Evolutionary conservation across 2,888 invertebrate genomes (phyloP).

Genomic region (Sminthurides aquaticus): DNA sequence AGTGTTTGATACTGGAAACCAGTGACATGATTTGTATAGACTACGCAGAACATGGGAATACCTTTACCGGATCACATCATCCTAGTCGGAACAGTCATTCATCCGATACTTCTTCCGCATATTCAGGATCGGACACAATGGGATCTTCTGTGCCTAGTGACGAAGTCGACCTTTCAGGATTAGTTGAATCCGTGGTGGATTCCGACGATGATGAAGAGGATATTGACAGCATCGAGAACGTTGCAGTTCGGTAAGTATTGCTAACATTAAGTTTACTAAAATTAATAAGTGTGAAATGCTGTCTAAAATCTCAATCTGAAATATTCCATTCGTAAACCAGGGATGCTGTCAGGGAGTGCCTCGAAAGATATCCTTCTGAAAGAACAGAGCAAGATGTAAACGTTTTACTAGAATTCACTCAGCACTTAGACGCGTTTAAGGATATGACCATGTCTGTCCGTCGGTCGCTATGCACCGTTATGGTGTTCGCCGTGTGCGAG

Average conservation of each 20-base stretch:
- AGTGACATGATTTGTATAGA: conserved; percentile 65
- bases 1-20: conserved; percentile 75
- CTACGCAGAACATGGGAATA: conserved; percentile 30
- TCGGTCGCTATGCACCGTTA: conserved; percentile 85
- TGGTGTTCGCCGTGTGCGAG: conserved; percentile 99
- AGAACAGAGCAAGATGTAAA: conserved; percentile 93
- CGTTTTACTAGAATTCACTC: conserved; percentile 90
- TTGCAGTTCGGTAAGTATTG: conserved; percentile 44
- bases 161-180: conserved; percentile 85
- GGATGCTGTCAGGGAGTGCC: conserved; percentile 91
- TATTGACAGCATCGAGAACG: conserved; percentile 72
- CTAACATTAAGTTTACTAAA: no score
- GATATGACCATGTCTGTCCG: conserved; percentile 94
- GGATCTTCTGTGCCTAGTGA: conserved; percentile 49
- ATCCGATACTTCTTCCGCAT: conserved; percentile 91
- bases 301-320: no score
- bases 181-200: conserved; percentile 91
- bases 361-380: conserved; percentile 94
- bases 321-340: no score
- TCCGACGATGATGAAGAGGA: conserved; percentile 92
- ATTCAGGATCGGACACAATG: conserved; percentile 57
- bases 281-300: no score
- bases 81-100: conserved; percentile 49
- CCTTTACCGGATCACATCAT: conserved; percentile 5
- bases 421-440: conserved; percentile 94